A percentile compares a stretch with the other conserved stretches of the same genome.
phyloP scores from a whole-genome alignment of 2,888 invertebrate genomes.

The Pollenia labialis region DNA sequence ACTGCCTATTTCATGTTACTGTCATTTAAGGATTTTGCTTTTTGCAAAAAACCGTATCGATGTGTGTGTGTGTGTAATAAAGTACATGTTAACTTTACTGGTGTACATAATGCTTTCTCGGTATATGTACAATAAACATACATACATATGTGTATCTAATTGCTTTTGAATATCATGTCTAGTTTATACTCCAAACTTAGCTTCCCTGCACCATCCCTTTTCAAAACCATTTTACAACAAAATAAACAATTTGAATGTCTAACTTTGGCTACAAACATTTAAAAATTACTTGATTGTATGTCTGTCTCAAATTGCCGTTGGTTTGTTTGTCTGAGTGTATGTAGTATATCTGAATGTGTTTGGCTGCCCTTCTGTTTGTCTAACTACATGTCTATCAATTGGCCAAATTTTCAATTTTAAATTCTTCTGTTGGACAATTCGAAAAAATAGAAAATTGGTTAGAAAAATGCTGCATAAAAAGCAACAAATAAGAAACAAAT shows the following conservation, averaged over 20 bases:
- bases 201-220: background rate
- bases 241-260: constrained; percentile 67
- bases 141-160: constrained; percentile 50
- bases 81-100: constrained; percentile 7
- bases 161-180: constrained; percentile 66
- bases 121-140: background rate
- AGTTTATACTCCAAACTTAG: constrained; percentile 11
- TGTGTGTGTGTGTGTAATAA: background rate
- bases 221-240: background rate
- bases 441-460: constrained; percentile 59
- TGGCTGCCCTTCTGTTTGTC: constrained; percentile 9
- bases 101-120: background rate
- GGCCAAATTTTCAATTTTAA: constrained; percentile 75
- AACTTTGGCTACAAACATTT: constrained; percentile 32
- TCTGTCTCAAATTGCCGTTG: background rate
- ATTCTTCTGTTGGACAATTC: constrained; percentile 63
- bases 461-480: constrained; percentile 32
- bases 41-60: background rate
- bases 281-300: constrained; percentile 24
- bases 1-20: constrained; percentile 65
- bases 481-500: constrained; percentile 6
- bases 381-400: constrained; percentile 69
- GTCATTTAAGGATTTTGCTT: constrained; percentile 28
- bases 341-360: background rate
- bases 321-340: constrained; percentile 12